Percentiles rank a stretch among this genome's conserved stretches.
Conservation (phyloP, 2,888 invertebrate genomes). For the Nomada ferruginata region DNA sequence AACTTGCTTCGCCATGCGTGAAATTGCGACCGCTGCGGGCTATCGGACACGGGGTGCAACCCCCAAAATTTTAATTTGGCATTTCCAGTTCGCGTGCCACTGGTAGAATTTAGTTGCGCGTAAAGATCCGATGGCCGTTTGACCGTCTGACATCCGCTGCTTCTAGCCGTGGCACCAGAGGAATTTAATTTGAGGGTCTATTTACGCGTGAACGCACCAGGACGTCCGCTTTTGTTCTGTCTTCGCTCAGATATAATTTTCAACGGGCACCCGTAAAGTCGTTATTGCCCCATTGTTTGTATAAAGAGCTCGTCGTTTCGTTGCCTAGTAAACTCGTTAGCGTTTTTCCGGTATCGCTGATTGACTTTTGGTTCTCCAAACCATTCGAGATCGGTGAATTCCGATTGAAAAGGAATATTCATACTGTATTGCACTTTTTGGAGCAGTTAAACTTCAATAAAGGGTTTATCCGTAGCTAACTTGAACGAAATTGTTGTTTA, state of each 20-base stretch:
- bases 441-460: too few species aligned
- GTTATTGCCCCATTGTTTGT: not conserved
- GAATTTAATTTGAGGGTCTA: constrained; percentile 29
- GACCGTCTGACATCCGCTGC: constrained; percentile 32
- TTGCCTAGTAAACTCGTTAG: not conserved
- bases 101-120: constrained; percentile 39
- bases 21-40: constrained; percentile 64
- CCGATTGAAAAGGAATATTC: too few species aligned
- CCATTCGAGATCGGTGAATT: too few species aligned
- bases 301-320: not conserved
- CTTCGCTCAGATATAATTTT: not conserved
- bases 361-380: not conserved
- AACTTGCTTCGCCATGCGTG: constrained; percentile 58
- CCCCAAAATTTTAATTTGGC: constrained; percentile 65
- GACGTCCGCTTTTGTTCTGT: not conserved
- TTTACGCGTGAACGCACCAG: constrained; percentile 15
- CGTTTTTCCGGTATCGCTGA: not conserved
- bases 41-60: constrained; percentile 46
- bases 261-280: not conserved
- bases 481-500: too few species aligned
- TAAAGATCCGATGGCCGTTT: constrained; percentile 54
- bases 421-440: too few species aligned
- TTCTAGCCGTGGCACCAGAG: constrained; percentile 1
- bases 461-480: too few species aligned
- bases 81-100: constrained; percentile 56